These are phyloP conservation scores for Leptinotarsa texana DNA, from an alignment of 1,140 invertebrate genomes.

Conservation along the genomic window DNA sequence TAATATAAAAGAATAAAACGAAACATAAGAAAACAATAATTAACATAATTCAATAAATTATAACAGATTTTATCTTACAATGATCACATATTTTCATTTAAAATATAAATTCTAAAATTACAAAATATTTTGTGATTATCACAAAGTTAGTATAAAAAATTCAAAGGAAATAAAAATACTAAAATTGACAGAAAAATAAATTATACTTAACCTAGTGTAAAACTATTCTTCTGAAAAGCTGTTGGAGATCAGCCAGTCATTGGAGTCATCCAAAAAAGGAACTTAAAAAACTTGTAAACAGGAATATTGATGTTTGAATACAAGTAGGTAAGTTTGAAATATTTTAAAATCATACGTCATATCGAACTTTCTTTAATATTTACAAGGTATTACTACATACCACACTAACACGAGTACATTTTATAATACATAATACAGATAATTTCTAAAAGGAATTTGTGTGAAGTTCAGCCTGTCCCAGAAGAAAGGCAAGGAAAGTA, in stretches of 20 bases:
- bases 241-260: constrained; percentile 1
- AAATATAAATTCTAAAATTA: constrained; percentile 22
- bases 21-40: constrained; percentile 18
- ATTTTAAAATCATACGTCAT: constrained; percentile 4
- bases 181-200: constrained; percentile 25
- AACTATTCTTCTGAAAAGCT: constrained; percentile 16
- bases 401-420: constrained; percentile 25
- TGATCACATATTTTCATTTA: constrained; percentile 23
- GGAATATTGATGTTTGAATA: constrained; percentile 15
- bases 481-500: neutral
- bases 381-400: constrained; percentile 8
- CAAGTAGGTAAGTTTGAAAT: constrained; percentile 13
- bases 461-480: neutral
- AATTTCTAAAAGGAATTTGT: constrained; percentile 4
- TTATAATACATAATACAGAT: constrained; percentile 20
- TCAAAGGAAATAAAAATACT: constrained; percentile 3
- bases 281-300: constrained; percentile 18
- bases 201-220: constrained; percentile 22
- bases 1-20: constrained; percentile 15
- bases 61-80: constrained; percentile 33
- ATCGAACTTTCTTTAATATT: neutral
- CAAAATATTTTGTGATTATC: constrained; percentile 23
- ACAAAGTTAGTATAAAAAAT: constrained; percentile 30
- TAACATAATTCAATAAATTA: constrained; percentile 28
- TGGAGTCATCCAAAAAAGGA: constrained; percentile 19